phyloP scores from a whole-genome alignment of 2,113 vertebrate species.

The Campylorhamphus procurvoides region DNA sequence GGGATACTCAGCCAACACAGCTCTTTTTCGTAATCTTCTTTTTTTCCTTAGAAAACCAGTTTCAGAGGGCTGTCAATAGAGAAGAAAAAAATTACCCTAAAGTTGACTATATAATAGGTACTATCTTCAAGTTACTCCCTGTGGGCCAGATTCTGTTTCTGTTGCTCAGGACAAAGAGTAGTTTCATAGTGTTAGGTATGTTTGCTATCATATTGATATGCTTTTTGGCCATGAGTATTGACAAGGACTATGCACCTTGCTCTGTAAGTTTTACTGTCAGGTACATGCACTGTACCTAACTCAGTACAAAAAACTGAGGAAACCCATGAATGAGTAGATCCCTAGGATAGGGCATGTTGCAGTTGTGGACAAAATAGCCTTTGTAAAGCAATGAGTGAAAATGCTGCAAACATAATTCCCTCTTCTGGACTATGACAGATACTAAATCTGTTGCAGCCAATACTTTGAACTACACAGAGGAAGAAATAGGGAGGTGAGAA shows the following conservation, averaged over 20 bases:
- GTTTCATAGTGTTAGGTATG: not conserved
- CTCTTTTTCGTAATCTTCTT: not conserved
- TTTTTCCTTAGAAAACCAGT: not conserved
- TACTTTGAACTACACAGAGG: not conserved
- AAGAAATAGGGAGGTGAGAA: not conserved
- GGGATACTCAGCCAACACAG: not conserved
- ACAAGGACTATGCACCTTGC: not conserved
- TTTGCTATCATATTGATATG: not conserved
- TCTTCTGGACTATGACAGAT: not conserved
- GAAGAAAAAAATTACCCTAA: not conserved
- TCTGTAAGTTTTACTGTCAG: not conserved
- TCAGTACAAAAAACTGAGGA: not conserved
- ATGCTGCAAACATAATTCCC: not conserved
- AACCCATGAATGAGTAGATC: not conserved
- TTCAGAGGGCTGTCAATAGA: not conserved
- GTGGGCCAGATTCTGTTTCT: not conserved
- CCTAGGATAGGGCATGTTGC: not conserved
- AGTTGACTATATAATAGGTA: not conserved
- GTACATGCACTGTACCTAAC: not conserved
- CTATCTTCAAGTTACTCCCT: not conserved
- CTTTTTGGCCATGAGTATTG: not conserved
- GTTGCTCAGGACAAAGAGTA: not conserved
- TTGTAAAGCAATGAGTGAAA: not conserved
- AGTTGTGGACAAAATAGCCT: not conserved
- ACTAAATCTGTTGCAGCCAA: not conserved